Base-by-base conservation (phyloP, 1,140 invertebrate genomes). In the Ruditapes philippinarum region DNA sequence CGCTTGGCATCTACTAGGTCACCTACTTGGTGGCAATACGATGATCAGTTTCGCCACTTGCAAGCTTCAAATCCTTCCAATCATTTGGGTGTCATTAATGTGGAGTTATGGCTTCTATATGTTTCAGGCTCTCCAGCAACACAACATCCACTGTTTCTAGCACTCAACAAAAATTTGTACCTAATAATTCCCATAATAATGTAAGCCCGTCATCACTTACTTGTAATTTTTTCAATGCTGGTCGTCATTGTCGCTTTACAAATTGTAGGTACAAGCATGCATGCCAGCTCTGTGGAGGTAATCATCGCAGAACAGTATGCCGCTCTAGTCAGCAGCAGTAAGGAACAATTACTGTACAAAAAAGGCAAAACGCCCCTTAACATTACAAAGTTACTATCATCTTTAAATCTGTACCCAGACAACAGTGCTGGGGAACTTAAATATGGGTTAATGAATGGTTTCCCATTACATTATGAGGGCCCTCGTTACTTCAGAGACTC, bases 181-280 rank as follows among this genome's bases (percentile, higher is more conserved):
- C n/a, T n/a, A n/a, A n/a, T n/a, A n/a, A n/a, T n/a, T n/a, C n/a
- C n/a, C n/a, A n/a, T n/a, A n/a, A n/a, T n/a, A n/a, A n/a, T n/a
- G n/a, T n/a, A n/a, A n/a, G n/a, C 17, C 4, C 51, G 17, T 22
- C n/a, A 22, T 11, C 7, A 22, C n/a, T 57, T 22, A 11, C 7
- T 19, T 57, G 51, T 19, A 57, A 57, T n/a, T 57, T 22, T 57
- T 57, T 57, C 51, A 57, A 57, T 57, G 51, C 51, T 57, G 19
- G 19, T n/a, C 17, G 17, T 57, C 17, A 57, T 22, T 57, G 51
- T 57, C 51, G 17, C 51, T 57, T 57, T n/a, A 14, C 51, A 11
- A 57, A 57, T 57, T 57, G 51, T 57, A 57, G 51, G 51, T 57
- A 57, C 51, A 57, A 57, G 51, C 51, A 57, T 22, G 51, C 51